These are phyloP conservation scores for Pelodytes ibericus DNA, from an alignment of 2,797 vertebrate genomes.

Conservation along the genomic window DNA sequence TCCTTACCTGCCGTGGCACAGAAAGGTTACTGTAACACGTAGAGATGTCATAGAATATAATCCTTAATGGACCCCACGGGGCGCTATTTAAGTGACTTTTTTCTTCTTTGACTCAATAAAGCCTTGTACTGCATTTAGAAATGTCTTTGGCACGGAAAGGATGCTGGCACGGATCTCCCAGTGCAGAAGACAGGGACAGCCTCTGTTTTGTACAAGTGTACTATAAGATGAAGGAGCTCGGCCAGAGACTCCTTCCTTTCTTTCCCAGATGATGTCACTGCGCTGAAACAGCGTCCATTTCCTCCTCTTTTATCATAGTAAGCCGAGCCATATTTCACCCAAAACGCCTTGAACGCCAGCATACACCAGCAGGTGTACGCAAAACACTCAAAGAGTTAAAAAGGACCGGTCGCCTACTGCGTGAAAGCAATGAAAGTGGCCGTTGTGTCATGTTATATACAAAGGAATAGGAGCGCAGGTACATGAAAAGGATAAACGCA, in stretches of 20 bases:
- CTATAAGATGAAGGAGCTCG: constrained; percentile 56
- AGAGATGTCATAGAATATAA: constrained; percentile 10
- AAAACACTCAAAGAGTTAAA: too few species aligned
- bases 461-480: too few species aligned
- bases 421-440: too few species aligned
- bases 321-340: constrained; percentile 10
- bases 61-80: constrained; percentile 36
- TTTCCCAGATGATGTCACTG: constrained; percentile 59
- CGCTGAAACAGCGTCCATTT: constrained; percentile 61
- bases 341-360: too few species aligned
- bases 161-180: constrained; percentile 61
- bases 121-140: constrained; percentile 66
- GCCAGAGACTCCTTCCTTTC: constrained; percentile 60
- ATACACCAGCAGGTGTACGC: too few species aligned
- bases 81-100: constrained; percentile 59
- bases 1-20: constrained; percentile 1
- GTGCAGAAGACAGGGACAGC: constrained; percentile 62
- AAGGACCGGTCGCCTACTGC: too few species aligned
- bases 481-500: too few species aligned
- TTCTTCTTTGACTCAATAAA: constrained; percentile 63
- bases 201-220: constrained; percentile 65
- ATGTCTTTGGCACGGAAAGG: constrained; percentile 62
- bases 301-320: constrained; percentile 19
- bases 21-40: constrained; percentile 22
- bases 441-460: too few species aligned